These are phyloP conservation scores for Sylvicapra grimmia DNA, from an alignment of 2,113 vertebrate species.

Conservation along the genomic window DNA sequence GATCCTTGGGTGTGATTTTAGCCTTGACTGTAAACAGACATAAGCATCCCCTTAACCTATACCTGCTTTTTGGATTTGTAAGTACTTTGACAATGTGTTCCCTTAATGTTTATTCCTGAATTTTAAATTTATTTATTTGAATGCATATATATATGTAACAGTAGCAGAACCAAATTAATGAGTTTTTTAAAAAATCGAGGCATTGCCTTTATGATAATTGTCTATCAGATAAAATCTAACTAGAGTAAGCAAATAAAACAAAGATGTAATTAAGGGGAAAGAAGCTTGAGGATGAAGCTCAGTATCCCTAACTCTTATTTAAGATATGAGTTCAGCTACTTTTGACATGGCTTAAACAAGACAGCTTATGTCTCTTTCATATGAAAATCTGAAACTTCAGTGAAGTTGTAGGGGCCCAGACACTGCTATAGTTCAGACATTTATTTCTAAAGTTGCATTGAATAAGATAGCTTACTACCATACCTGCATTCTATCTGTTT, in stretches of 20 bases:
- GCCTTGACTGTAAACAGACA: conserved; percentile 89
- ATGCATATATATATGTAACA: neutral
- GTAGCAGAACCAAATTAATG: neutral
- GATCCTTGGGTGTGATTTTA: conserved; percentile 86
- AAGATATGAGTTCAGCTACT: neutral
- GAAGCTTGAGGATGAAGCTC: neutral
- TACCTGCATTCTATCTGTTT: neutral
- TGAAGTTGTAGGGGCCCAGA: neutral
- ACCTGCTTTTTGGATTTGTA: conserved; percentile 93
- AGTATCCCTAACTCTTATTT: neutral
- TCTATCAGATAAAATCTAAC: neutral
- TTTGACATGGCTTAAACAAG: neutral
- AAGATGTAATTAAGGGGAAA: neutral
- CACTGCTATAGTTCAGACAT: neutral
- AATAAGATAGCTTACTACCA: neutral
- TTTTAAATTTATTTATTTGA: conserved; percentile 22
- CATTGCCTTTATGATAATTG: neutral
- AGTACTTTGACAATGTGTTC: conserved; percentile 73
- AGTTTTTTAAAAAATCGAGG: neutral
- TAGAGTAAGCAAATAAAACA: conserved; percentile 10
- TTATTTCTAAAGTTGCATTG: neutral
- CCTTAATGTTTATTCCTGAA: conserved; percentile 17
- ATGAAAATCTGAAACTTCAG: neutral
- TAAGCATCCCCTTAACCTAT: conserved; percentile 92
- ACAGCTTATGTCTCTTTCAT: neutral